Evolutionary conservation across 2,113 vertebrate species (phyloP).

Genomic region (Mastomys natalensis): DNA sequence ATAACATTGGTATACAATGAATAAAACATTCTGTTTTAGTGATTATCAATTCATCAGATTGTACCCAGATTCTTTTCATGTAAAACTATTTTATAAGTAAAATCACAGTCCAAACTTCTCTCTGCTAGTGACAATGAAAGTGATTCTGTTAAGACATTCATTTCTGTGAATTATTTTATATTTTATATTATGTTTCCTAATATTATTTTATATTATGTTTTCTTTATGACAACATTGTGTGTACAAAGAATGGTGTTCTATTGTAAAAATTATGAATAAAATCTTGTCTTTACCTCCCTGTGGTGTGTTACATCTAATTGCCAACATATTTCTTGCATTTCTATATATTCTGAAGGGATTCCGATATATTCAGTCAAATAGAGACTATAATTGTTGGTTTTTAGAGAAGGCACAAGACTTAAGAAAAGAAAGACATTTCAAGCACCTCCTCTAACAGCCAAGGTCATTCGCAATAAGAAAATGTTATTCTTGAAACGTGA

Average conservation of each 20-base stretch:
- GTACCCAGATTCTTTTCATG: background rate
- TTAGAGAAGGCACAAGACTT: background rate
- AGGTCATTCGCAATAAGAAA: background rate
- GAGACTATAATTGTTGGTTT: background rate
- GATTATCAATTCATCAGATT: background rate
- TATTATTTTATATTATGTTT: too few species aligned
- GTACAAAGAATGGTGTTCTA: background rate
- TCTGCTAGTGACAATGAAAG: background rate
- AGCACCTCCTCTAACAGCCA: background rate
- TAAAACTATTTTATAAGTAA: conserved; percentile 34
- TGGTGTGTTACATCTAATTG: background rate
- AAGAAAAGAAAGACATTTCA: conserved; percentile 36
- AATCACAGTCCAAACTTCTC: background rate
- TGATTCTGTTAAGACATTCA: background rate
- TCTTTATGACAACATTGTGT: background rate
- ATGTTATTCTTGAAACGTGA: conserved; percentile 23
- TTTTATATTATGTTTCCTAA: background rate
- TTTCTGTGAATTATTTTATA: background rate
- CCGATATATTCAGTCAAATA: conserved; percentile 18
- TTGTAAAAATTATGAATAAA: background rate
- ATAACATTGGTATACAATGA: background rate
- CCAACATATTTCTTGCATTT: background rate
- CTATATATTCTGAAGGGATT: background rate
- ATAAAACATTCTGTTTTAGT: background rate
- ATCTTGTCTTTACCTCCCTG: background rate